These are phyloP conservation scores for Syrrhaptes paradoxus DNA, from an alignment of 2,113 vertebrate species.

Conservation along the genomic window DNA sequence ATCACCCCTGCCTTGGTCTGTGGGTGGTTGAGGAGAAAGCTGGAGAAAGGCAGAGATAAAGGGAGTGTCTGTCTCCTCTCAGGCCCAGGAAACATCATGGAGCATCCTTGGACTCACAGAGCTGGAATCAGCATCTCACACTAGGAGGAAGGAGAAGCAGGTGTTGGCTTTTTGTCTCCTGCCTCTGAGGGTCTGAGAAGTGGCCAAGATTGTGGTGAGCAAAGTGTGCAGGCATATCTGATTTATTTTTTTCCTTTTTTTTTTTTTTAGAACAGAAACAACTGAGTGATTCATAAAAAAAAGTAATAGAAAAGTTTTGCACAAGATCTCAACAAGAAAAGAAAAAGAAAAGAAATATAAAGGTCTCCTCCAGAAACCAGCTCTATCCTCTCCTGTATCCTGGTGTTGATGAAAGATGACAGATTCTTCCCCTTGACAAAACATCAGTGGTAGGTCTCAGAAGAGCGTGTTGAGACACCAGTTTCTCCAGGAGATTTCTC, in stretches of 20 bases:
- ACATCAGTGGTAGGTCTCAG: not conserved
- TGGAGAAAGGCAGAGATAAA: not conserved
- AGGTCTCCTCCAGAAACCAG: not conserved
- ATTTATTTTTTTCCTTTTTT: not conserved
- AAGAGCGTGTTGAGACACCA: not conserved
- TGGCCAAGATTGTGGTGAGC: not conserved
- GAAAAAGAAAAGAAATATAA: too few relatives aligned
- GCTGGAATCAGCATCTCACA: not conserved
- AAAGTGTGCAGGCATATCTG: not conserved
- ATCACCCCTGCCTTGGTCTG: not conserved
- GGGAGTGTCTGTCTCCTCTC: not conserved
- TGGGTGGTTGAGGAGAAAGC: not conserved
- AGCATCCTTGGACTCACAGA: not conserved
- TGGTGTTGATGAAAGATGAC: not conserved
- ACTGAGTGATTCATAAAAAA: not conserved
- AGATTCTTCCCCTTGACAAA: not conserved
- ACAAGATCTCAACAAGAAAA: not conserved
- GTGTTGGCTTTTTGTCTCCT: not conserved
- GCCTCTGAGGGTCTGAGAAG: not conserved
- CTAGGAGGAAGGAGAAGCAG: not conserved
- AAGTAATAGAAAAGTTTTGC: not conserved
- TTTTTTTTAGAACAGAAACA: not conserved
- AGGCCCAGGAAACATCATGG: not conserved
- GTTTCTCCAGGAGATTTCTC: conserved; percentile 4
- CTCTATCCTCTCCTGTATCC: not conserved